Percentiles rank a stretch among this genome's conserved stretches.
Conservation (phyloP, 2,113 vertebrate species). For the Brachyistius frenatus region DNA sequence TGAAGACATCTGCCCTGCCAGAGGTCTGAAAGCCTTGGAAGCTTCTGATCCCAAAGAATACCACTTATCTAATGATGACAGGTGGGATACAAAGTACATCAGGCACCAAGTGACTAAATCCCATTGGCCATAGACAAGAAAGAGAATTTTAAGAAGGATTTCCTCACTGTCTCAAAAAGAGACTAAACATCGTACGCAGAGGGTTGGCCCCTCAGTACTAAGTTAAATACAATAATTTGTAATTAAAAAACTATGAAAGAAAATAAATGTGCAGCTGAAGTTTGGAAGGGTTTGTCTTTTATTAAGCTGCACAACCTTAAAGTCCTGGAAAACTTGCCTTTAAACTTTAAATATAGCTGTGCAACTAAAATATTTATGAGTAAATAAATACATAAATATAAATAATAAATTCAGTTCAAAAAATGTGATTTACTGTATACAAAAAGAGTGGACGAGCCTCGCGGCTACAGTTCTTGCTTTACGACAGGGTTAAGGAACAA, state of each 20-base stretch:
- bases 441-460: conserved; percentile 8
- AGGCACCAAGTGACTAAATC: conserved; percentile 51
- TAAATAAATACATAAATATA: too few species aligned
- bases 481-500: conserved; percentile 27
- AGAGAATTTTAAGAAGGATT: conserved; percentile 16
- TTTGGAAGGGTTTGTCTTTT: too few species aligned
- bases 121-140: conserved; percentile 29
- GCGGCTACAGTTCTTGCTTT: conserved; percentile 2
- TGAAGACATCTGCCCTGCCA: conserved; percentile 72
- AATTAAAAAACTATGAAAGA: background rate
- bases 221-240: background rate
- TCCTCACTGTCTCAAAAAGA: background rate
- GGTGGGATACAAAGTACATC: conserved; percentile 48
- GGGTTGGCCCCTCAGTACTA: background rate
- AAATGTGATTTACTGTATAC: conserved; percentile 28
- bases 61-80: conserved; percentile 71
- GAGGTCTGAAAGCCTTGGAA: conserved; percentile 61
- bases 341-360: too few species aligned
- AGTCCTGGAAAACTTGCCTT: background rate
- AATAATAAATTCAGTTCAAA: background rate
- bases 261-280: too few species aligned
- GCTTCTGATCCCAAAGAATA: conserved; percentile 59
- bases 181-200: background rate
- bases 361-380: too few species aligned
- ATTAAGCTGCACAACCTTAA: background rate